Conservation (phyloP, 2,888 invertebrate species). For the Ligdia adustata region DNA sequence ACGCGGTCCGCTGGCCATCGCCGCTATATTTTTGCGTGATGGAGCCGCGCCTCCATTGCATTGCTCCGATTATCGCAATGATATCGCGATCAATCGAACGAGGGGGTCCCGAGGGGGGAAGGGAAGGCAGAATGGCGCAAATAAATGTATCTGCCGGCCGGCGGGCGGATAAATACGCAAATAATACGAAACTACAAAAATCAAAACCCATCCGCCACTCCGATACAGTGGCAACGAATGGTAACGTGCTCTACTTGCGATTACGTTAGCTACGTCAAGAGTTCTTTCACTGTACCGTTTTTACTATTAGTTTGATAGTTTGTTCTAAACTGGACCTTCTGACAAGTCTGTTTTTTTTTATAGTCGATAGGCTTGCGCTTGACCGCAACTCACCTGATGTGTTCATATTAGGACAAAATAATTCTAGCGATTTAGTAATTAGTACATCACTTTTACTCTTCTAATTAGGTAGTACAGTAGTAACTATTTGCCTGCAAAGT, state of each 20-base stretch:
- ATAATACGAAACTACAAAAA: conserved; percentile 83
- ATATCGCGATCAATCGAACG: conserved; percentile 83
- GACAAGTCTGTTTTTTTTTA: too few relatives aligned
- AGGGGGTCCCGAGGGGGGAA: conserved; percentile 50
- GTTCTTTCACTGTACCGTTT: too few relatives aligned
- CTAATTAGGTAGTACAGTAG: too few relatives aligned
- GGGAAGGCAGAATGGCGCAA: conserved; percentile 71
- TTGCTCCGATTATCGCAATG: conserved; percentile 81
- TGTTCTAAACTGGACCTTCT: too few relatives aligned
- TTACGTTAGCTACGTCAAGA: too few relatives aligned
- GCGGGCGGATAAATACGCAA: conserved; percentile 76
- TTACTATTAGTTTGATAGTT: too few relatives aligned
- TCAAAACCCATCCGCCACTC: conserved; percentile 82
- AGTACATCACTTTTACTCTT: too few relatives aligned
- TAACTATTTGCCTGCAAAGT: too few relatives aligned
- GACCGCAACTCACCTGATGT: too few relatives aligned
- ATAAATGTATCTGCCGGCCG: conserved; percentile 83
- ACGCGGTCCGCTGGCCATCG: conserved; percentile 45
- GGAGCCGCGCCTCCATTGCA: conserved; percentile 67
- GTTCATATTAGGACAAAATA: too few relatives aligned
- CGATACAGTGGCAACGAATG: conserved; percentile 52
- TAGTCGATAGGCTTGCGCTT: too few relatives aligned
- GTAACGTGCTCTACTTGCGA: conserved; percentile 56
- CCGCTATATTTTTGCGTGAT: conserved; percentile 72
- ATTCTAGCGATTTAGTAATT: too few relatives aligned